A percentile compares a stretch with the other conserved stretches of the same genome.
Evolutionary conservation across 1,140 invertebrate genomes (phyloP).

Genomic region (Drosophila lini): DNA sequence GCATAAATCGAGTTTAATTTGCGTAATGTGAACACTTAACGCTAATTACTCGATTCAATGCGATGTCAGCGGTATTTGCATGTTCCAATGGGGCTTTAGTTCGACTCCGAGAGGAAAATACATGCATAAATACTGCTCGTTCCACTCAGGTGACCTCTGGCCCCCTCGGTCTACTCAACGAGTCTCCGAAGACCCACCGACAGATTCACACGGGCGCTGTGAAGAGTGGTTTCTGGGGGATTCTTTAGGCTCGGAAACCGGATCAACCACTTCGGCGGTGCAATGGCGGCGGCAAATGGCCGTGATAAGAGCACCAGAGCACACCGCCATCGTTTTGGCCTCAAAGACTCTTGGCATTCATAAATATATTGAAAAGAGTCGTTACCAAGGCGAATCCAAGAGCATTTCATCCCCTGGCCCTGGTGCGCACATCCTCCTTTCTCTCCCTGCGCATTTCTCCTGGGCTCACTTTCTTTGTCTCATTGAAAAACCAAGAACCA

Average conservation of each 20-base stretch:
- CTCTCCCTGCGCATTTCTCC: conserved; percentile 39
- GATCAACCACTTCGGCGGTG: conserved; percentile 75
- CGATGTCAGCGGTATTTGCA: conserved; percentile 53
- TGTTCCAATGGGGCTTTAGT: conserved; percentile 29
- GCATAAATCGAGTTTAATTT: conserved; percentile 27
- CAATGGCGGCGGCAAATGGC: conserved; percentile 71
- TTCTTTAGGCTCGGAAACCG: conserved; percentile 50
- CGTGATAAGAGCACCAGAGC: conserved; percentile 69
- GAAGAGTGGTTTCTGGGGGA: conserved; percentile 28
- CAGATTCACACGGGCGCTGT: conserved; percentile 37
- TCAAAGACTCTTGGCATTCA: conserved; percentile 43
- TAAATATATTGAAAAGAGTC: conserved; percentile 63
- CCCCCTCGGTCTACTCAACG: conserved; percentile 1
- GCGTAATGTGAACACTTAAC: conserved; percentile 13
- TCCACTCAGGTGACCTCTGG: conserved; percentile 32
- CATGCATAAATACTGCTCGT: conserved; percentile 46
- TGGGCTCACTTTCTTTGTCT: conserved; percentile 21
- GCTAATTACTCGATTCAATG: conserved; percentile 52
- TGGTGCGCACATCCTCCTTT: conserved; percentile 34
- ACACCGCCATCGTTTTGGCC: conserved; percentile 55
- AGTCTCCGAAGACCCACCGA: conserved; percentile 36
- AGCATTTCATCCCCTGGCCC: conserved; percentile 56
- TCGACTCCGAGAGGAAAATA: conserved; percentile 33
- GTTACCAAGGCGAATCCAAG: conserved; percentile 28
- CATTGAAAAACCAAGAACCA: conserved; percentile 10